phyloP scores from a whole-genome alignment of 2,797 vertebrate genomes.

The Tachyglossus aculeatus region DNA sequence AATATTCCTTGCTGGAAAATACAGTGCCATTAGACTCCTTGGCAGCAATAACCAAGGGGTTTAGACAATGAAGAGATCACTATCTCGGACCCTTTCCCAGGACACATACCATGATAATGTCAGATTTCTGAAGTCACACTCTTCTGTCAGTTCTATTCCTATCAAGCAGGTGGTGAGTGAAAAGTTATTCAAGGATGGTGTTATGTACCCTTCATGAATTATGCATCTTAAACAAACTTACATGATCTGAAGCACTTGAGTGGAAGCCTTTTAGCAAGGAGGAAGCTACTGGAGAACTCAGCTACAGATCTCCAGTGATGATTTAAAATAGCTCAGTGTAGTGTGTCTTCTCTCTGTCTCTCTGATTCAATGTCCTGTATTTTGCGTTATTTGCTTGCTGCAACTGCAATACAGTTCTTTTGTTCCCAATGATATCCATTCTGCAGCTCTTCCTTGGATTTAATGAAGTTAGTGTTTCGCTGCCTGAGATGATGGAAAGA shows the following conservation, averaged over 20 bases:
- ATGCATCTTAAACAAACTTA: constrained; percentile 87
- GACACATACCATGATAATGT: constrained; percentile 59
- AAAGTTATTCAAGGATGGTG: constrained; percentile 75
- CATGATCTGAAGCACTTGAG: constrained; percentile 72
- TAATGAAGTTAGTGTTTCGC: no score
- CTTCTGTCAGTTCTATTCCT: constrained; percentile 57
- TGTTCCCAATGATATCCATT: constrained; percentile 49
- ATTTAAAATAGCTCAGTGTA: constrained; percentile 51
- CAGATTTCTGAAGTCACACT: constrained; percentile 47
- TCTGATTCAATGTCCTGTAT: constrained; percentile 51
- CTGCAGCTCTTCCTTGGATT: no score
- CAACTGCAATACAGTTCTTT: constrained; percentile 17
- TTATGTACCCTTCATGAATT: constrained; percentile 84
- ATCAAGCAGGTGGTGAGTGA: constrained; percentile 65
- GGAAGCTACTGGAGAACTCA: constrained; percentile 61
- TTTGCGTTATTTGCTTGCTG: constrained; percentile 50
- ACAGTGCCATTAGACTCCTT: neutral
- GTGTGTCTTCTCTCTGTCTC: constrained; percentile 26
- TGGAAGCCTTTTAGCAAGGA: constrained; percentile 77
- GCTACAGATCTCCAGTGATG: constrained; percentile 58
- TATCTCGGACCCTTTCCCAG: constrained; percentile 23
- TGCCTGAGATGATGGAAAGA: no score
- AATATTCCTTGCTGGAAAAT: neutral
- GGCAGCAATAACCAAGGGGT: neutral
- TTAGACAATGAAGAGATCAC: constrained; percentile 23